Percentiles rank a stretch among this genome's conserved stretches.
These are phyloP conservation scores for Isaurus tuberculatus DNA, from an alignment of 92 coral and sea anemone genomes.

Conservation along the genomic window DNA sequence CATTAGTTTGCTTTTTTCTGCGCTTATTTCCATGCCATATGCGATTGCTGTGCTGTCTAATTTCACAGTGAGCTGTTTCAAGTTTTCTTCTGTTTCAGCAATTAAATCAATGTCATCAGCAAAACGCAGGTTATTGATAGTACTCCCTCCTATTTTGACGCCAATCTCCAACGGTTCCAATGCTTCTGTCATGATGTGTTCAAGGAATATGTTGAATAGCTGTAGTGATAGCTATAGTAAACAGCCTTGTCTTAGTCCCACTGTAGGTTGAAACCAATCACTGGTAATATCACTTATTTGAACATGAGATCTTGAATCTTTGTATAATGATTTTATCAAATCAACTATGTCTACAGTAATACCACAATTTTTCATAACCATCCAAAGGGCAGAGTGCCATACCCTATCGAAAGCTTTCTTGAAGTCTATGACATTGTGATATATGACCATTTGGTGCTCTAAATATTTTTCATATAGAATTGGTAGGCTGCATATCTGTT, in stretches of 20 bases:
- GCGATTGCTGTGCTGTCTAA: background rate
- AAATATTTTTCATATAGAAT: constrained; percentile 18
- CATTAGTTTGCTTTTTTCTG: constrained; percentile 2
- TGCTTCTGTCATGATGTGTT: constrained; percentile 3
- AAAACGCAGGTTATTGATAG: constrained; percentile 34
- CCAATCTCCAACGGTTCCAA: background rate
- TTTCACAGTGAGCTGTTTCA: background rate
- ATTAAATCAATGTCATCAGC: constrained; percentile 43
- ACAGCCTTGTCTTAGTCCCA: constrained; percentile 41
- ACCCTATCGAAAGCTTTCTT: constrained; percentile 43
- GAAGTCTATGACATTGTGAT: constrained; percentile 14
- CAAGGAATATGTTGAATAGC: constrained; percentile 33
- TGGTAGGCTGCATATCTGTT: constrained; percentile 21
- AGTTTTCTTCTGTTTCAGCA: background rate
- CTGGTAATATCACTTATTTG: constrained; percentile 1
- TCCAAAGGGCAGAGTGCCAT: constrained; percentile 38
- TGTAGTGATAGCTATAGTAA: constrained; percentile 31
- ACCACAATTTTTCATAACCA: background rate
- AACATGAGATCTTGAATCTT: background rate
- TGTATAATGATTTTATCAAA: background rate
- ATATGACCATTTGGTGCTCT: constrained; percentile 4
- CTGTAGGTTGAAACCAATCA: constrained; percentile 13
- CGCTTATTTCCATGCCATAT: constrained; percentile 11
- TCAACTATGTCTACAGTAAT: too few relatives aligned
- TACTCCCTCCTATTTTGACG: constrained; percentile 19